These are phyloP conservation scores for Melinopterus prodromus DNA, from an alignment of 2,888 invertebrate genomes.

Conservation along the genomic window DNA sequence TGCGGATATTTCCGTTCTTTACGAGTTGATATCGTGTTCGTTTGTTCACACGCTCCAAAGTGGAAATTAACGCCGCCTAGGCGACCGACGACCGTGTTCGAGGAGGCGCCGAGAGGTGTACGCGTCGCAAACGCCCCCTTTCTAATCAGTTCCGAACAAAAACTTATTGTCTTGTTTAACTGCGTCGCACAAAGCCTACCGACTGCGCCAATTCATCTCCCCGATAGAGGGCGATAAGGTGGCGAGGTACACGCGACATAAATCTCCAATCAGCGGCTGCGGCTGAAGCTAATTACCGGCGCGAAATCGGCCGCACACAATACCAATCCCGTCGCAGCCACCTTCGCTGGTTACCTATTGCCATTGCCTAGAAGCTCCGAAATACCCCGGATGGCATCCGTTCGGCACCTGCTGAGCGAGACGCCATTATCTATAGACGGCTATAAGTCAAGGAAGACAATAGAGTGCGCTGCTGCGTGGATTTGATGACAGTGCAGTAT, in stretches of 20 bases:
- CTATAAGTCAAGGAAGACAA: too few species aligned
- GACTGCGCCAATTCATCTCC: neutral
- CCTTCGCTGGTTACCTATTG: neutral
- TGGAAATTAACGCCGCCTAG: neutral
- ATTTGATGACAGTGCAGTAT: too few species aligned
- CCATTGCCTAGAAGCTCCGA: neutral
- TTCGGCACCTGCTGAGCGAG: too few species aligned
- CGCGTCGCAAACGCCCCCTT: neutral
- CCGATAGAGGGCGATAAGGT: neutral
- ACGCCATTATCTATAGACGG: too few species aligned
- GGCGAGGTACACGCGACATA: constrained; percentile 36
- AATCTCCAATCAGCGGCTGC: constrained; percentile 46
- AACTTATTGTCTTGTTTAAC: neutral
- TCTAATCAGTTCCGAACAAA: constrained; percentile 4
- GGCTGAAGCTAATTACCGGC: constrained; percentile 46
- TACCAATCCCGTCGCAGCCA: constrained; percentile 13
- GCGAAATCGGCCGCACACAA: constrained; percentile 38
- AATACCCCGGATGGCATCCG: too few species aligned
- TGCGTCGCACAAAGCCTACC: neutral
- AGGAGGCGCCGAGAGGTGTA: neutral
- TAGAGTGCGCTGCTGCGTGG: too few species aligned
- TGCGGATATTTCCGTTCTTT: neutral
- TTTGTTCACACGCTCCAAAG: neutral
- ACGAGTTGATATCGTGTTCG: neutral
- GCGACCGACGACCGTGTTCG: neutral